Percentiles rank a stretch among this genome's conserved stretches.
phyloP scores from a whole-genome alignment of 2,888 invertebrate genomes.

The Synanthedon formicaeformis region DNA sequence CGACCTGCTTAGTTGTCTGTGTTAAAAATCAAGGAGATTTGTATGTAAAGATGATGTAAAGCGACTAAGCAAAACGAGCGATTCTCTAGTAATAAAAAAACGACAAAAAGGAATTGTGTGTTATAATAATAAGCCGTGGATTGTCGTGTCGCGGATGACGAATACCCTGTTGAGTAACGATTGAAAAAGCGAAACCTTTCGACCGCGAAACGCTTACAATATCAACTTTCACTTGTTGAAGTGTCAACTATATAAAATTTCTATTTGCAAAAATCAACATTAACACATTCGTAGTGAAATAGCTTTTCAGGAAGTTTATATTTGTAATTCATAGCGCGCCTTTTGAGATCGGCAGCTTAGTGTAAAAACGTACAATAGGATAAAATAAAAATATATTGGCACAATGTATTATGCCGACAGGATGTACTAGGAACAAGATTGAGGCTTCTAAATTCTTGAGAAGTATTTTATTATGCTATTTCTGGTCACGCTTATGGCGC shows the following conservation, averaged over 20 bases:
- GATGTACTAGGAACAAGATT: slow-evolving; percentile 27
- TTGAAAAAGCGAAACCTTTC: slow-evolving; percentile 64
- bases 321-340: neutral
- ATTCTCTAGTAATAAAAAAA: too few species aligned
- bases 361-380: neutral
- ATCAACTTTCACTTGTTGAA: slow-evolving; percentile 56
- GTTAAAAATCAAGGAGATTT: too few species aligned
- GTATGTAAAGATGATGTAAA: too few species aligned
- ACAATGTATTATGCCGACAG: slow-evolving; percentile 19
- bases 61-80: too few species aligned
- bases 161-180: slow-evolving; percentile 59
- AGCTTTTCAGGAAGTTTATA: too few species aligned
- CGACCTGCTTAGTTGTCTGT: too few species aligned
- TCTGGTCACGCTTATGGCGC: slow-evolving; percentile 69
- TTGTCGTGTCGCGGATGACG: slow-evolving; percentile 31
- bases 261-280: neutral
- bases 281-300: neutral
- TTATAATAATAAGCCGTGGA: slow-evolving; percentile 1
- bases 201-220: slow-evolving; percentile 47
- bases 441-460: slow-evolving; percentile 48
- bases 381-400: neutral
- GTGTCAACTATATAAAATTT: slow-evolving; percentile 15
- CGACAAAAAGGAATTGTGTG: neutral
- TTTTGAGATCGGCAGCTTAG: neutral
- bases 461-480: slow-evolving; percentile 60